Conservation (phyloP, 53 echinoderm and acorn worm genomes). For the Mesocentrotus franciscanus region DNA sequence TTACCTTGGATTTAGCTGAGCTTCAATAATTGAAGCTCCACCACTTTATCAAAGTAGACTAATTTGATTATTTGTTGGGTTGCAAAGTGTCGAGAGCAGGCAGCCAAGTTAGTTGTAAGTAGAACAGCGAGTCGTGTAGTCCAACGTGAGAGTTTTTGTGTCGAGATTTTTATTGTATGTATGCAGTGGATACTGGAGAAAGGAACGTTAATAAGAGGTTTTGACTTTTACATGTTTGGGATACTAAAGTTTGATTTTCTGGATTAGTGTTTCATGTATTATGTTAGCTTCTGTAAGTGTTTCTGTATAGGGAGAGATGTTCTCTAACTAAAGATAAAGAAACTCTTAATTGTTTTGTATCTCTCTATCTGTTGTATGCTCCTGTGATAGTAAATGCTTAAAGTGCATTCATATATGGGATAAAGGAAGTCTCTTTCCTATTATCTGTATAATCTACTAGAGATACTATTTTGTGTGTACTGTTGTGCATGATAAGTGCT, state of each 20-base stretch:
- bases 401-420: not conserved
- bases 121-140: not conserved
- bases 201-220: not conserved
- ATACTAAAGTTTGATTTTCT: not conserved
- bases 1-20: too few relatives aligned
- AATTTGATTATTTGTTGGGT: conserved; percentile 31
- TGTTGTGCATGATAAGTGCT: too few relatives aligned
- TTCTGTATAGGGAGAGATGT: not conserved
- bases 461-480: too few relatives aligned
- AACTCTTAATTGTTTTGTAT: not conserved
- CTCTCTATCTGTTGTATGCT: not conserved
- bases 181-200: not conserved
- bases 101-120: conserved; percentile 49
- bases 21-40: not conserved
- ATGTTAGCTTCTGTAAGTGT: not conserved
- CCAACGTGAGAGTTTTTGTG: conserved; percentile 5
- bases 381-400: too few relatives aligned
- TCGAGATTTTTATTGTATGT: not conserved
- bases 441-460: too few relatives aligned
- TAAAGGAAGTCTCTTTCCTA: not conserved
- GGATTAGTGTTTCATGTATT: not conserved
- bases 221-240: not conserved
- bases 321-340: not conserved
- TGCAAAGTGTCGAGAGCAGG: not conserved
- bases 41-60: not conserved